Evolutionary conservation across 2,113 vertebrate species (phyloP).

Genomic region (Sula dactylatra): DNA sequence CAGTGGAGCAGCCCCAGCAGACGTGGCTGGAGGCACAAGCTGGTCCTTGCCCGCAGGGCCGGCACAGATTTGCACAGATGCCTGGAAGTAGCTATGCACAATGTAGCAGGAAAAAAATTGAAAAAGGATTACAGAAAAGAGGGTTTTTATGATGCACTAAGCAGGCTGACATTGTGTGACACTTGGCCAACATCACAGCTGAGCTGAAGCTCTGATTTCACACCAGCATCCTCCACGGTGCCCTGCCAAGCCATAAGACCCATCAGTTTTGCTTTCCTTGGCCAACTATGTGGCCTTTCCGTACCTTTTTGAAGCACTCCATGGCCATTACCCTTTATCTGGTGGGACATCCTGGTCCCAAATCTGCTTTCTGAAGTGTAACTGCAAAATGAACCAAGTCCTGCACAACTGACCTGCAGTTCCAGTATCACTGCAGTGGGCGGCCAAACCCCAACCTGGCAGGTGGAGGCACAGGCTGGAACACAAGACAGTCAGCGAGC

Average conservation of each 20-base stretch:
- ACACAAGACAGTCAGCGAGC: background rate
- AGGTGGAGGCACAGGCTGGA: background rate
- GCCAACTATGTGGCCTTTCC: rapidly evolving
- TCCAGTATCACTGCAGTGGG: background rate
- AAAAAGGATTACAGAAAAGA: background rate
- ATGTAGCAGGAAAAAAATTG: background rate
- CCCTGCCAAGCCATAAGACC: background rate
- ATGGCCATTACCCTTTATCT: background rate
- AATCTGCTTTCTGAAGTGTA: background rate
- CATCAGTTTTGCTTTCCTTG: background rate
- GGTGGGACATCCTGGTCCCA: background rate
- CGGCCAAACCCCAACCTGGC: background rate
- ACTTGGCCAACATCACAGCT: rapidly evolving
- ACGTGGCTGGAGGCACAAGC: rapidly evolving
- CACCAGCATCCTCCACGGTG: background rate
- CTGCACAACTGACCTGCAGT: background rate
- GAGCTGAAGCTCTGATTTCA: background rate
- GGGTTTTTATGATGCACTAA: rapidly evolving
- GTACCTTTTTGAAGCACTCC: background rate
- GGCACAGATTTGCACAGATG: rapidly evolving
- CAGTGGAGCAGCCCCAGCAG: background rate
- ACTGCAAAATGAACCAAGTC: background rate
- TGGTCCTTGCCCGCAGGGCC: rapidly evolving
- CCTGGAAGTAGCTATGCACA: rapidly evolving
- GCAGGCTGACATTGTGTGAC: background rate